Evolutionary conservation across 2,113 vertebrate genomes (phyloP).

Genomic region (Pteruthius melanotis): DNA sequence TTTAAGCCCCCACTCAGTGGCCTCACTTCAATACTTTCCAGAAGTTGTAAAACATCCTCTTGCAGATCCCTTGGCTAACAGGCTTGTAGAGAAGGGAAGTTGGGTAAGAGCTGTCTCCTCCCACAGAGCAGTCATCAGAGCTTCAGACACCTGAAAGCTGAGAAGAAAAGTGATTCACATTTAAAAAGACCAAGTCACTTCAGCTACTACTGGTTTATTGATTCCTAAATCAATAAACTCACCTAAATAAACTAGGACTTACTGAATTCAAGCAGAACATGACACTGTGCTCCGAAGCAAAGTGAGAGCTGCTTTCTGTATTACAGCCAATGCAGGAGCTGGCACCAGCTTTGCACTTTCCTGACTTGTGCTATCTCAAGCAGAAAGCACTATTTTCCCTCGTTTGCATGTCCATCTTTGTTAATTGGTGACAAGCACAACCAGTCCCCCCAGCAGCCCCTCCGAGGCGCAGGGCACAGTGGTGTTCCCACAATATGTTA

Average conservation of each 20-base stretch:
- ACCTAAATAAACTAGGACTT: not conserved
- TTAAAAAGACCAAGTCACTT: not conserved
- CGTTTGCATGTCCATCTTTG: not conserved
- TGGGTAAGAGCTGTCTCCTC: not conserved
- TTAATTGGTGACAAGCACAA: not conserved
- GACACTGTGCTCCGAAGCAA: not conserved
- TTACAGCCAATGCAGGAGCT: not conserved
- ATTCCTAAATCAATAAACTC: not conserved
- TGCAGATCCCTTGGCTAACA: not conserved
- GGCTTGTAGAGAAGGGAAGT: not conserved
- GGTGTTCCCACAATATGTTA: not conserved
- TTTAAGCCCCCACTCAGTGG: not conserved
- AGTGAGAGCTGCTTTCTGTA: not conserved
- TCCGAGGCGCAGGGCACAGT: accelerated
- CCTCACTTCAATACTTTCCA: not conserved
- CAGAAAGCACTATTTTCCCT: not conserved
- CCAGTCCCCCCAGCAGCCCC: not conserved
- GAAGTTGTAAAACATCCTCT: not conserved
- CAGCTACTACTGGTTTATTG: not conserved
- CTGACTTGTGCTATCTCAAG: not conserved
- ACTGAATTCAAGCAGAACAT: not conserved
- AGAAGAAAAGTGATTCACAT: not conserved
- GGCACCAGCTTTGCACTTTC: not conserved
- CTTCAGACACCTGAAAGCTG: not conserved
- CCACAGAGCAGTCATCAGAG: not conserved